Conservation (phyloP, 1,140 invertebrate genomes). For the Drosophila virilis region DNA sequence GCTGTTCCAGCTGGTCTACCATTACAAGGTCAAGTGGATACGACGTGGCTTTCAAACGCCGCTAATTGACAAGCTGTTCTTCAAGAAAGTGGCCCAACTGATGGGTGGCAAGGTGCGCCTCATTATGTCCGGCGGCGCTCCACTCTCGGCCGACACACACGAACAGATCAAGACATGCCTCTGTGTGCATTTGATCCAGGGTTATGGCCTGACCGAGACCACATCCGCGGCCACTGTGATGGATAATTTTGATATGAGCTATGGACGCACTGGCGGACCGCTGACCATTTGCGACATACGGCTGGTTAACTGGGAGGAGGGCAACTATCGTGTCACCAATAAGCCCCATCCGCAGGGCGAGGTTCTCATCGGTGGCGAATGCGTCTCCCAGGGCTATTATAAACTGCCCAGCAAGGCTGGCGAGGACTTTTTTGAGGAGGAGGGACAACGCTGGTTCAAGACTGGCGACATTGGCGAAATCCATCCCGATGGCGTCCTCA, state of each 20-base stretch:
- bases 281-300: conserved; percentile 93
- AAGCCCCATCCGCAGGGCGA: conserved; percentile 96
- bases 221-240: conserved; percentile 96
- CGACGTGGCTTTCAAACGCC: conserved; percentile 93
- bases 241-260: conserved; percentile 86
- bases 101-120: conserved; percentile 95
- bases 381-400: conserved; percentile 97
- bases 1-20: conserved; percentile 95
- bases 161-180: conserved; percentile 97
- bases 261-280: conserved; percentile 95
- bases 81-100: conserved; percentile 90
- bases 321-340: conserved; percentile 95
- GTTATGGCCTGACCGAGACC: conserved; percentile 99
- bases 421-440: conserved; percentile 94
- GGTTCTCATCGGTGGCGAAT: conserved; percentile 95
- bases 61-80: conserved; percentile 91
- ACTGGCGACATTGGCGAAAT: conserved; percentile 98
- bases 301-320: conserved; percentile 98
- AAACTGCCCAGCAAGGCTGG: conserved; percentile 94
- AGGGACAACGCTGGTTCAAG: conserved; percentile 95
- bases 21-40: conserved; percentile 95
- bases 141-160: conserved; percentile 97
- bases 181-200: conserved; percentile 95
- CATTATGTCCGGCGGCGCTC: conserved; percentile 96
- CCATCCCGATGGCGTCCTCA: conserved; percentile 95